Base-by-base conservation (phyloP, 2,113 vertebrate species). In the Varanus komodoensis region DNA sequence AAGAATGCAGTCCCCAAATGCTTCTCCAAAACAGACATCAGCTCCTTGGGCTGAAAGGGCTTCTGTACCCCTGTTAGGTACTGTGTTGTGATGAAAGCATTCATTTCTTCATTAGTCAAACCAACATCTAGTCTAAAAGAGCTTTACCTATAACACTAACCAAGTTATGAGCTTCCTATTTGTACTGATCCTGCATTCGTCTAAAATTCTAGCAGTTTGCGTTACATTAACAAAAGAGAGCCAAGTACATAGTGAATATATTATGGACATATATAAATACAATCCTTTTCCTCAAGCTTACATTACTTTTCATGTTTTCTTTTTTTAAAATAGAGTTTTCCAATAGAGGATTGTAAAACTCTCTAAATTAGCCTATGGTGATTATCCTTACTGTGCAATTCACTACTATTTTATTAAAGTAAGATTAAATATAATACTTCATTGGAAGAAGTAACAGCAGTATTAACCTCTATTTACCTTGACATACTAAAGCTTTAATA, bases 391-490 rank as follows among this genome's bases (percentile, higher is more conserved):
- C 93, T 97, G 95, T 96, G 95, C 90, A 97, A 97, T 97, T 97
- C 96, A 96, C 93, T 92, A 96, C 93, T 95, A 94, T 97, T 97
- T 98, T 97, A 97, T 96, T 97, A 97, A 97, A 96, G 93, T 93
- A 96, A 97, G 96, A 97, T 97, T 98, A 97, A 96, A 97, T 96
- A 97, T 97, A 97, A 97, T 96, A 96, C 93, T 96, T 97, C 94
- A 95, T 87, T 95, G 94, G 92, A 95, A 95, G 91, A 97, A 95
- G 95, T 96, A 97, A 95, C 94, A 96, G 95, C 80, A 61, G 93
- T 95, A 97, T 97, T 97, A 98, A 97, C 97, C 95, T 98, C 97
- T 98, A 97, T 97, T 98, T 98, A 97, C 96, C 95, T 96, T 96
- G 96, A 97, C 95, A 97, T 96, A 97, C 97, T 96, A 97, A 97